Conservation (phyloP, 1,140 invertebrate genomes). For the Diploscapter pachys region DNA sequence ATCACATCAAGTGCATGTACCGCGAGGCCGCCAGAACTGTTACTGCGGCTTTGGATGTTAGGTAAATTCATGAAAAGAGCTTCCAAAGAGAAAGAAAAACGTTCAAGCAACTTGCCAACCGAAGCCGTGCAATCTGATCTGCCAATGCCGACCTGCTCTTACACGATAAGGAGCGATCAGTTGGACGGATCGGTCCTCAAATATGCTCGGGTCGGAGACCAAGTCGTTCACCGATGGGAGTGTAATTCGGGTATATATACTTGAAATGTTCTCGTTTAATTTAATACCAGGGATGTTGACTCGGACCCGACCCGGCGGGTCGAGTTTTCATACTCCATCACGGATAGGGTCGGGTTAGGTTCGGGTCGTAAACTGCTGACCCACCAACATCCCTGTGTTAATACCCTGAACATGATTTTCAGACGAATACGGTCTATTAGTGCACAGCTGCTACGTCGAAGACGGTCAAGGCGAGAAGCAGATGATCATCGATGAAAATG, state of each 20-base stretch:
- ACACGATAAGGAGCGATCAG: constrained; percentile 58
- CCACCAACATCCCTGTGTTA: neutral
- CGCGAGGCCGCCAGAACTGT: constrained; percentile 48
- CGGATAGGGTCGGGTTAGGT: too few relatives aligned
- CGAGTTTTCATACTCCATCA: too few relatives aligned
- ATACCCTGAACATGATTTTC: constrained; percentile 18
- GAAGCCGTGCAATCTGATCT: constrained; percentile 46
- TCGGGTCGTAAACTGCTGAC: too few relatives aligned
- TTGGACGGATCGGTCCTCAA: constrained; percentile 50
- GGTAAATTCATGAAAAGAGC: constrained; percentile 26
- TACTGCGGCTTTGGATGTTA: constrained; percentile 46
- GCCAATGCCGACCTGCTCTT: constrained; percentile 52
- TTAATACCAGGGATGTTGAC: too few relatives aligned
- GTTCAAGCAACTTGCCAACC: constrained; percentile 43
- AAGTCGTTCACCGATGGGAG: constrained; percentile 57
- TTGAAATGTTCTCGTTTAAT: too few relatives aligned
- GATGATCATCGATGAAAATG: constrained; percentile 51
- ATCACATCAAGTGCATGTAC: constrained; percentile 59
- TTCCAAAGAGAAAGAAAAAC: too few relatives aligned
- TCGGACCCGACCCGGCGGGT: too few relatives aligned
- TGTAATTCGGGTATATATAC: constrained; percentile 46
- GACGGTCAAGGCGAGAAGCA: constrained; percentile 56
- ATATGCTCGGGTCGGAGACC: constrained; percentile 55
- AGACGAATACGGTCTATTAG: constrained; percentile 53
- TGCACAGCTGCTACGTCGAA: constrained; percentile 56